Base-by-base conservation (phyloP, 2,888 invertebrate species). In the Zhuqinia jingwanae region DNA sequence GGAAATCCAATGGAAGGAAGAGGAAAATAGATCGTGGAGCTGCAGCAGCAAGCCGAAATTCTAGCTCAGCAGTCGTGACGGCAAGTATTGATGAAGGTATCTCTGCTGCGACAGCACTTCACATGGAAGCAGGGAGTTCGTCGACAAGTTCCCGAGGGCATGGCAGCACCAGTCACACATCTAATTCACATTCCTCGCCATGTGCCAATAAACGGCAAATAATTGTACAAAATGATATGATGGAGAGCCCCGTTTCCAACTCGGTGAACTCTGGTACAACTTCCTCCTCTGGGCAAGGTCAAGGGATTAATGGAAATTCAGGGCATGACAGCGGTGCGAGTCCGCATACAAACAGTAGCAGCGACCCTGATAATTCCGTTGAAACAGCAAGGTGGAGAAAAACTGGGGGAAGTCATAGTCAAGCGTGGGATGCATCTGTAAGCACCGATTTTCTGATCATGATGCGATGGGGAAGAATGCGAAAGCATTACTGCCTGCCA, bases 11-110 rank as follows among this genome's bases (percentile, higher is more conserved):
- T 53, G 80, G 80, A 47, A 81, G 90, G 80, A 87, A 93, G 91
- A 93, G 94, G 91, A 91, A 91, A 85, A 81, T 89, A 47, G 90
- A 89, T 76, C 78, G 88, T 1, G 75, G 30, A 20, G 58, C 70
- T 15, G 56, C 15, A 15, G n/a, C n/a, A n/a, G 56, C 73, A 11
- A 50, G 45, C 56, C 42, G 80, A 65, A 81, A 45, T 22, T 47
- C 68, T n/a, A 36, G 42, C 15, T 45, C 75, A 42, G 10, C 68
- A 17, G 45, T 75, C 6, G 63, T n/a, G 42, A 25, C 73, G 60
- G 47, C 80, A 22, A 75, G 50, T 79, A 82, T 85, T 65, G 87
- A 85, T 78, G 81, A 81, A 22, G 87, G 80, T 47, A 89, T 88
- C 82, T 79, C 88, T 63, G 85, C 88, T 68, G 85, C 88, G 22